Conservation (phyloP, 2,888 invertebrate species). For the Lacanobia wlatinum region DNA sequence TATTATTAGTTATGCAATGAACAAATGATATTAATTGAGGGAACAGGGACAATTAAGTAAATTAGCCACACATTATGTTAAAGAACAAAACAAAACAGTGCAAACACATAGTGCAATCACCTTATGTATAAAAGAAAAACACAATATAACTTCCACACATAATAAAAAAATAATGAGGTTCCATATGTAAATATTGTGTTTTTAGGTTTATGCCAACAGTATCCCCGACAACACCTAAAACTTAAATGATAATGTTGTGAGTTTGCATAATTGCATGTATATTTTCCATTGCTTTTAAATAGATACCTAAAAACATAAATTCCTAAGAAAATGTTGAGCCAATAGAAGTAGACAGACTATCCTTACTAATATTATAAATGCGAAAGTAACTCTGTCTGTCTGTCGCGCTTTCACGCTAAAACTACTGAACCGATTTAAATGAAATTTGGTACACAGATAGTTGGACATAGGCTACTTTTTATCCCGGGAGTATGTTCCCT, state of each 20-base stretch:
- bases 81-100: conserved; percentile 39
- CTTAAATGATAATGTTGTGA: conserved; percentile 21
- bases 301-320: background rate
- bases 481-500: too few relatives aligned
- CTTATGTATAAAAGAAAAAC: conserved; percentile 71
- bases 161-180: too few relatives aligned
- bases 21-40: background rate
- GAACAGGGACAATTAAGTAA: background rate
- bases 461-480: too few relatives aligned
- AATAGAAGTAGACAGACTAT: conserved; percentile 2
- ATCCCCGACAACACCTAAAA: conserved; percentile 68
- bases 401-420: too few relatives aligned
- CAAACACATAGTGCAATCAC: conserved; percentile 72
- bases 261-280: background rate
- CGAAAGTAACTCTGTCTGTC: too few relatives aligned
- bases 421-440: too few relatives aligned
- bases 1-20: conserved; percentile 3
- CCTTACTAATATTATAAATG: too few relatives aligned
- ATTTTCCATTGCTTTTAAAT: background rate
- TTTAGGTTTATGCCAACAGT: conserved; percentile 74
- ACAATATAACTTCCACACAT: conserved; percentile 18
- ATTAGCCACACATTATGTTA: conserved; percentile 2
- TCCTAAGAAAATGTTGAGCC: background rate
- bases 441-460: too few relatives aligned
- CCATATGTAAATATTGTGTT: conserved; percentile 62